A percentile compares a stretch with the other conserved stretches of the same genome.
phyloP scores from a whole-genome alignment of 1,140 invertebrate species.

The Leptinotarsa texana region DNA sequence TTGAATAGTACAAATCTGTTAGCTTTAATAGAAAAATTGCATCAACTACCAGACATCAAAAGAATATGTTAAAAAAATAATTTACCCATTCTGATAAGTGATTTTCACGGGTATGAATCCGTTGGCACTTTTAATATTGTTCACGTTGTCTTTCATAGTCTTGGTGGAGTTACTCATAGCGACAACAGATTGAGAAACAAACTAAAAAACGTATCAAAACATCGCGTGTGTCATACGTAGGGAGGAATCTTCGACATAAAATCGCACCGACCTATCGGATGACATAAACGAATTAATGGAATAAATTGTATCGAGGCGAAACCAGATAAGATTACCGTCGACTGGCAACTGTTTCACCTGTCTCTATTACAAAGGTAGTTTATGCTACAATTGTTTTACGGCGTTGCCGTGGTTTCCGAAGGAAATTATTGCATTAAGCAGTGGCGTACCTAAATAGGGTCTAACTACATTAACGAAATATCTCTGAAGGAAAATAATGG shows the following conservation, averaged over 20 bases:
- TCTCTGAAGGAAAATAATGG: no score
- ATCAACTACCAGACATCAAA: no score
- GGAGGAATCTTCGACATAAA: neutral
- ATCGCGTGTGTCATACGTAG: neutral
- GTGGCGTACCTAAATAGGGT: neutral
- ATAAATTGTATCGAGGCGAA: neutral
- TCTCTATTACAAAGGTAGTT: conserved; percentile 27
- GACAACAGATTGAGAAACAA: conserved; percentile 1
- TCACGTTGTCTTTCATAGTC: conserved; percentile 29
- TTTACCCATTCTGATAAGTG: conserved; percentile 28
- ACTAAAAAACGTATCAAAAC: neutral
- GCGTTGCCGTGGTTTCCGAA: conserved; percentile 26
- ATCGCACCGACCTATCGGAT: neutral
- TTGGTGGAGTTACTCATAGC: conserved; percentile 26
- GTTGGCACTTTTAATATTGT: conserved; percentile 30
- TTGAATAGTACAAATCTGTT: no score
- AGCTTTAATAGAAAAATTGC: no score
- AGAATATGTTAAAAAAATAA: neutral
- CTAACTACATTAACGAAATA: no score
- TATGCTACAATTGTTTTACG: conserved; percentile 18
- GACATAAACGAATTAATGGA: neutral
- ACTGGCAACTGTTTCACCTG: conserved; percentile 26
- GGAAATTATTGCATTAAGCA: neutral
- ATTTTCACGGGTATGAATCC: conserved; percentile 26
- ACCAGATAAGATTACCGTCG: conserved; percentile 5